These are phyloP conservation scores for Helostoma temminkii DNA, from an alignment of 2,797 vertebrate genomes.

Conservation along the genomic window DNA sequence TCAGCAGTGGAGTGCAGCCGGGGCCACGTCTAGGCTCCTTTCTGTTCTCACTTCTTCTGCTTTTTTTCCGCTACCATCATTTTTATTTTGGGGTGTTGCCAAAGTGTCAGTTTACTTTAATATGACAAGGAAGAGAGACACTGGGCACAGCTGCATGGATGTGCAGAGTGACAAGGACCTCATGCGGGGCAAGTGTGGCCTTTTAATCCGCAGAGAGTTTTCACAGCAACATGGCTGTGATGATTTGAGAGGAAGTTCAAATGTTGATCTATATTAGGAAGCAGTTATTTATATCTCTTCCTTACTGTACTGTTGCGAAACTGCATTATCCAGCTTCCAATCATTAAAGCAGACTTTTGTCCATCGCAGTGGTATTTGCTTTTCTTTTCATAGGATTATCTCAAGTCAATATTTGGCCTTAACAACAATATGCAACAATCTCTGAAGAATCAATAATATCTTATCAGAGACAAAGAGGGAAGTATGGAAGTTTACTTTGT, in stretches of 20 bases:
- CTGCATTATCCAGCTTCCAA: constrained; percentile 48
- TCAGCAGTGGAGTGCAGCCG: constrained; percentile 70
- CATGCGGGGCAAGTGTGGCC: constrained; percentile 47
- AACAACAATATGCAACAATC: constrained; percentile 46
- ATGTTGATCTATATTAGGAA: constrained; percentile 75
- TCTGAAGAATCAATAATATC: constrained; percentile 28
- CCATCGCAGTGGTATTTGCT: constrained; percentile 34
- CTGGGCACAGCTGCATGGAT: constrained; percentile 59
- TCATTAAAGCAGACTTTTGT: constrained; percentile 34
- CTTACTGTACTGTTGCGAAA: constrained; percentile 65
- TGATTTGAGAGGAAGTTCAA: constrained; percentile 79
- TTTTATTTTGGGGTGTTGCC: constrained; percentile 69
- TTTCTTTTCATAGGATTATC: constrained; percentile 45
- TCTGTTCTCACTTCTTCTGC: constrained; percentile 59
- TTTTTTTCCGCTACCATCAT: constrained; percentile 16
- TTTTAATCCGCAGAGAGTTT: constrained; percentile 56
- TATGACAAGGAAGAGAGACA: constrained; percentile 68
- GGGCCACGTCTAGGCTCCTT: constrained; percentile 66
- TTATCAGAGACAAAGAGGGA: constrained; percentile 48
- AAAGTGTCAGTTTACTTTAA: constrained; percentile 64
- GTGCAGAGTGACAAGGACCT: constrained; percentile 68
- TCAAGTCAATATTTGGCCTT: constrained; percentile 50
- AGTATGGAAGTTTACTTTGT: constrained; percentile 26
- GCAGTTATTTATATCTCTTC: constrained; percentile 68
- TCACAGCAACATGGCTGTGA: constrained; percentile 55